Evolutionary conservation across 1,140 invertebrate genomes (phyloP).

Genomic region (Eumeta japonica): DNA sequence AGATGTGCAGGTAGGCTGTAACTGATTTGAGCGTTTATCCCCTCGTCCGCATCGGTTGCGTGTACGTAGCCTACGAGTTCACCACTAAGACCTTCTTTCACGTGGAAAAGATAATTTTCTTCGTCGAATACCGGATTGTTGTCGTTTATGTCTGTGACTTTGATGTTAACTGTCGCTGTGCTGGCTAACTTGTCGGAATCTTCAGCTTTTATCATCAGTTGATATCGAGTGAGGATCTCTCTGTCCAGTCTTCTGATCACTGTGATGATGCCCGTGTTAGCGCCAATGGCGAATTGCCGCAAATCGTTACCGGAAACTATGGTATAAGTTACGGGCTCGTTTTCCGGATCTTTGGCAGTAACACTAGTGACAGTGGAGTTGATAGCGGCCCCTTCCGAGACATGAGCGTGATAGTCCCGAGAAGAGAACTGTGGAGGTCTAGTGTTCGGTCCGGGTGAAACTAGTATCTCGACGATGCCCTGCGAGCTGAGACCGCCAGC

Average conservation of each 20-base stretch:
- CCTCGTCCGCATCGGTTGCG: slow-evolving; percentile 80
- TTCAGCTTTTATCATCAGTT: slow-evolving; percentile 81
- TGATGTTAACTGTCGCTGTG: slow-evolving; percentile 82
- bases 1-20: slow-evolving; percentile 75
- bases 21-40: slow-evolving; percentile 63
- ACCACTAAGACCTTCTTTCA: slow-evolving; percentile 70
- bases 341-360: slow-evolving; percentile 78
- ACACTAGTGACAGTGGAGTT: slow-evolving; percentile 74
- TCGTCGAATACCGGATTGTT: slow-evolving; percentile 82
- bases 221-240: slow-evolving; percentile 82
- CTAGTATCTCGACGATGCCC: slow-evolving; percentile 76
- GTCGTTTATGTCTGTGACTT: slow-evolving; percentile 88
- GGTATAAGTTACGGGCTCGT: slow-evolving; percentile 80
- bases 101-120: slow-evolving; percentile 74
- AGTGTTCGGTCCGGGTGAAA: slow-evolving; percentile 76
- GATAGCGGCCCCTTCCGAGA: slow-evolving; percentile 83
- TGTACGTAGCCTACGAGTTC: slow-evolving; percentile 69
- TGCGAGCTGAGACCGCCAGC: slow-evolving; percentile 71
- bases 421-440: slow-evolving; percentile 79
- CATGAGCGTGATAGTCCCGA: slow-evolving; percentile 78
- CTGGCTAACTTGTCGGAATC: slow-evolving; percentile 80
- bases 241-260: slow-evolving; percentile 82
- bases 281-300: slow-evolving; percentile 79
- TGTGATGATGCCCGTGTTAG: slow-evolving; percentile 77
- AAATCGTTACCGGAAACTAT: slow-evolving; percentile 84